Evolutionary conservation across 2,797 vertebrate species (phyloP).

Genomic region (Catharus ustulatus): DNA sequence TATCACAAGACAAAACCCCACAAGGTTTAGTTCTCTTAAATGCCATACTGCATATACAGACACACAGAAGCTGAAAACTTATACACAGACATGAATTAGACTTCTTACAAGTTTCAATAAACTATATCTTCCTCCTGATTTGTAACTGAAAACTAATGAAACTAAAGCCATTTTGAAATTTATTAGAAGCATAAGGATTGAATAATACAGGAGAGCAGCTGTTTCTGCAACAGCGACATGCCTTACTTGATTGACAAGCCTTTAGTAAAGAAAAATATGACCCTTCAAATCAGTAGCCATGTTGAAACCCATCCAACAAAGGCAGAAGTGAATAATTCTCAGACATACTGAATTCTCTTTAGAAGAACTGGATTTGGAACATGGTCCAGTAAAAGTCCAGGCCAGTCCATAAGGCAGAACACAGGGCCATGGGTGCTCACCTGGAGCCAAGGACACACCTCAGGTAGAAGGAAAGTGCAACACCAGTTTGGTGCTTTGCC

Average conservation of each 20-base stretch:
- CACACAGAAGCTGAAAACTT: neutral
- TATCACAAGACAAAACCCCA: constrained; percentile 13
- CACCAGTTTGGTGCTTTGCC: fast-evolving
- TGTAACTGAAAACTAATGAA: neutral
- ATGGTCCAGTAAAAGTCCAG: neutral
- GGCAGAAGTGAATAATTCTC: fast-evolving
- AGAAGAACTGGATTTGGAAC: neutral
- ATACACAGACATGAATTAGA: fast-evolving
- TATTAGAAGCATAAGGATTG: neutral
- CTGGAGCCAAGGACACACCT: neutral
- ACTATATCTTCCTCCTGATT: neutral
- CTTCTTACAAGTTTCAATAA: neutral
- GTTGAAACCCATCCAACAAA: neutral
- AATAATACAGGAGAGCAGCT: neutral
- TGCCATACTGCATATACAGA: fast-evolving
- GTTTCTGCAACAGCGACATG: neutral
- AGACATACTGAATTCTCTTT: neutral
- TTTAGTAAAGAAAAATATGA: neutral
- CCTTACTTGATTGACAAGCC: neutral
- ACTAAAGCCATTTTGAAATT: neutral
- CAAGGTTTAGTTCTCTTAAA: neutral
- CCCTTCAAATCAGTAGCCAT: neutral
- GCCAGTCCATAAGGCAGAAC: fast-evolving
- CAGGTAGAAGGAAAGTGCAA: fast-evolving
- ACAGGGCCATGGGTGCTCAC: neutral